phyloP scores from a whole-genome alignment of 35 echinoderm and acorn worm species.

The Chiridota heheva region DNA sequence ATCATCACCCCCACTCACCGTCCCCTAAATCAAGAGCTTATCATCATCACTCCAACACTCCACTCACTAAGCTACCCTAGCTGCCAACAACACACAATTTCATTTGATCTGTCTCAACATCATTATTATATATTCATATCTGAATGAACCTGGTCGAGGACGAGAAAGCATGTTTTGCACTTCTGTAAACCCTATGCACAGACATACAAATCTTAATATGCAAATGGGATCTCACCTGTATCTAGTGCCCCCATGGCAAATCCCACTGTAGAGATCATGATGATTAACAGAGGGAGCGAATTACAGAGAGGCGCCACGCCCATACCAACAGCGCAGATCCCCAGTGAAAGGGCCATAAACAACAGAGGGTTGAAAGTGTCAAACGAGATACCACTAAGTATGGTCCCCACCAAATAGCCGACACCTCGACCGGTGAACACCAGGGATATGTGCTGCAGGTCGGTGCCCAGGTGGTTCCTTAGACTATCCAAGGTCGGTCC shows the following conservation, averaged over 20 bases:
- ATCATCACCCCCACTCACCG: too few relatives aligned
- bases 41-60: too few relatives aligned
- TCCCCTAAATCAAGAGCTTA: too few relatives aligned
- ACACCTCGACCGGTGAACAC: constrained; percentile 45
- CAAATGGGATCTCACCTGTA: too few relatives aligned
- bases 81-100: too few relatives aligned
- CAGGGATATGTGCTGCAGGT: neutral
- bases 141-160: too few relatives aligned
- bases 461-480: neutral
- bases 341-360: constrained; percentile 18
- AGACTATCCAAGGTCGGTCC: constrained; percentile 36
- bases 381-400: constrained; percentile 19
- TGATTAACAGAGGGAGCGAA: constrained; percentile 2
- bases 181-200: too few relatives aligned
- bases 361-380: constrained; percentile 32
- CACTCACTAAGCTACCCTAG: too few relatives aligned
- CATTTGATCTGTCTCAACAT: too few relatives aligned
- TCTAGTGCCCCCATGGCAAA: constrained; percentile 37
- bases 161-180: too few relatives aligned
- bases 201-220: too few relatives aligned
- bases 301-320: neutral
- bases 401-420: constrained; percentile 36
- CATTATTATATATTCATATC: too few relatives aligned
- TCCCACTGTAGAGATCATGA: constrained; percentile 23
- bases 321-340: neutral